These are phyloP conservation scores for Danio choprae DNA, from an alignment of 2,797 vertebrate genomes.

Conservation along the genomic window DNA sequence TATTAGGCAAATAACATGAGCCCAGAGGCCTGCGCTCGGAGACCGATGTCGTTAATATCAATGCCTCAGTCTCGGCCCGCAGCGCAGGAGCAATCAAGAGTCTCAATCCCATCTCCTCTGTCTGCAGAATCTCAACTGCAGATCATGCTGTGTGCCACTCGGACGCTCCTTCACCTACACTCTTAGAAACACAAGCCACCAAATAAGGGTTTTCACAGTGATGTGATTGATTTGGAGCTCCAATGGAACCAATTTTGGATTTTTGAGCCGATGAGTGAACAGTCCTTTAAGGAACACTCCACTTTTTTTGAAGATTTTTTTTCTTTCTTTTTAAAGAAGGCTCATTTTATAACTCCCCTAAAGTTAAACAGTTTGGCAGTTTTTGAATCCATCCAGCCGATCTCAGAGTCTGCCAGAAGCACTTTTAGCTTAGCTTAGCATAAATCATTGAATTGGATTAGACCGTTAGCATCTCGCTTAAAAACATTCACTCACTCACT, in stretches of 20 bases:
- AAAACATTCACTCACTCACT: too few species aligned
- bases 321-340: too few species aligned
- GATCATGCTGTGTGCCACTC: conserved; percentile 48
- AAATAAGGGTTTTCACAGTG: neutral
- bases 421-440: too few species aligned
- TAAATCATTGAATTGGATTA: too few species aligned
- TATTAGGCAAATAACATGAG: conserved; percentile 81
- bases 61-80: conserved; percentile 55
- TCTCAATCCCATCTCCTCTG: conserved; percentile 47
- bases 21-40: conserved; percentile 68
- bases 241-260: neutral
- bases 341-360: too few species aligned
- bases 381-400: too few species aligned
- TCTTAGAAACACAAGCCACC: neutral
- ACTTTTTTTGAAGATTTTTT: too few species aligned
- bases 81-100: conserved; percentile 56
- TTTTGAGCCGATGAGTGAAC: neutral
- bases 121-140: conserved; percentile 30
- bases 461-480: too few species aligned
- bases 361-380: too few species aligned
- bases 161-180: conserved; percentile 1
- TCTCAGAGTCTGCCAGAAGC: too few species aligned
- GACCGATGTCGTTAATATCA: conserved; percentile 67
- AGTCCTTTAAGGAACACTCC: neutral
- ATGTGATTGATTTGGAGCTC: neutral